Evolutionary conservation across 2,888 invertebrate species (phyloP), one percentile per base, ranked within the genome.

Genomic region (Bellardia pandia): DNA sequence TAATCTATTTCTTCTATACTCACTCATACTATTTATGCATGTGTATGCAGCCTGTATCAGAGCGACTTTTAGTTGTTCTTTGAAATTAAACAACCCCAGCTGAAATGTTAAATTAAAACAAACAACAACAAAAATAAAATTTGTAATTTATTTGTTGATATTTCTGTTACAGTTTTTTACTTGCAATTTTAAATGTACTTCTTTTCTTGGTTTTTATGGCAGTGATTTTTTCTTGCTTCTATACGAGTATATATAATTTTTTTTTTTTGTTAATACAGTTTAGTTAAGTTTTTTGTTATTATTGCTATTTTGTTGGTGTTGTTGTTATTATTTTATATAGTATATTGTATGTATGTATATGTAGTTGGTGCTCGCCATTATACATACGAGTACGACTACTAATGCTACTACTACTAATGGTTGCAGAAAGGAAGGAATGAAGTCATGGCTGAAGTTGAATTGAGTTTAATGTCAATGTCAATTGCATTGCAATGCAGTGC

Each of bases 391-490:
- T 30, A 68, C 33, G 3, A 62, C 16, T 58, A 69, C 58, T 16
- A 48, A 58, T 13, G 30, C 48, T 33, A 62, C 69, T 58, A 69
- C 14, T 8, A n/a, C 48, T 23, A 69, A 45, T 56, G 86, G 83
- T 88, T 84, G 87, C 89, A 30, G 56, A 37, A 71, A 53, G 66
- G 56, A 89, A 90, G 89, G 89, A 83, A 86, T 79, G 82, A 85
- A 86, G 84, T 87, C 86, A 84, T 83, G 83, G 88, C 66, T 88
- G 83, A 78, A 88, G 89, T 89, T 88, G 88, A 89, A 88, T 78
- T 83, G 81, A 88, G 89, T 89, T 89, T 89, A 89, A 89, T 89
- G 89, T 88, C 89, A 89, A 89, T 89, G 88, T 84, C 89, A 89
- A 79, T 66, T 75, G 78, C 37, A 66, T 53, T 82, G 74, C 83